These are phyloP conservation scores for Nemotelus nigrinus DNA, from an alignment of 2,888 invertebrate genomes.

Conservation along the genomic window DNA sequence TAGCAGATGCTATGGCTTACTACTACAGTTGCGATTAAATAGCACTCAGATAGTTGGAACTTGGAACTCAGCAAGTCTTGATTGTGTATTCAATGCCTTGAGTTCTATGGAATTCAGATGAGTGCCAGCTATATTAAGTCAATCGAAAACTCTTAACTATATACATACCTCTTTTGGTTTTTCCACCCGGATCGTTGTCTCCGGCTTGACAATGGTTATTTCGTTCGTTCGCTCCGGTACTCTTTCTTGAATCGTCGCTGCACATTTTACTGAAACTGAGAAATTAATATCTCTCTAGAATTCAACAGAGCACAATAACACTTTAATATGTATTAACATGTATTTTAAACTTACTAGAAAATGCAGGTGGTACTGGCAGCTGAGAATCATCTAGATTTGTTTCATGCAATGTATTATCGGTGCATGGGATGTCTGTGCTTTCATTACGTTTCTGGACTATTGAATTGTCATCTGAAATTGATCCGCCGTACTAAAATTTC, in stretches of 20 bases:
- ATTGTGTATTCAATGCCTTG: too few relatives aligned
- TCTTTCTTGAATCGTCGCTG: slow-evolving; percentile 57
- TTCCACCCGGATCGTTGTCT: slow-evolving; percentile 52
- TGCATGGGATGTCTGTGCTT: slow-evolving; percentile 52
- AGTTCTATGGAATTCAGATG: too few relatives aligned
- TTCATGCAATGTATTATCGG: slow-evolving; percentile 55
- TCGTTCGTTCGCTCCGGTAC: slow-evolving; percentile 54
- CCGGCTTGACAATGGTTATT: slow-evolving; percentile 49
- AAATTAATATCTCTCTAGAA: slow-evolving; percentile 13
- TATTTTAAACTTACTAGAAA: slow-evolving; percentile 53
- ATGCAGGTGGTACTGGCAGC: slow-evolving; percentile 55
- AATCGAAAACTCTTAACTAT: too few relatives aligned
- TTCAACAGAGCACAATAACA: background rate
- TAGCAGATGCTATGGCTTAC: too few relatives aligned
- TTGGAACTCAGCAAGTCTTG: background rate
- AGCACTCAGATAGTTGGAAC: background rate
- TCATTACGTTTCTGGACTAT: slow-evolving; percentile 52
- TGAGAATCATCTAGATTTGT: slow-evolving; percentile 56
- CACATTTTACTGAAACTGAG: slow-evolving; percentile 54
- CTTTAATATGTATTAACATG: slow-evolving; percentile 17
- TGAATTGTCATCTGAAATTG: slow-evolving; percentile 32
- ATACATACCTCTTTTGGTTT: slow-evolving; percentile 55
- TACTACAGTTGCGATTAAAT: too few relatives aligned
- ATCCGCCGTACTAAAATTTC: slow-evolving; percentile 40
- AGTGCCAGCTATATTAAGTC: too few relatives aligned